phyloP scores from a whole-genome alignment of 2,113 vertebrate genomes.

The Campylomormyrus tamandua region DNA sequence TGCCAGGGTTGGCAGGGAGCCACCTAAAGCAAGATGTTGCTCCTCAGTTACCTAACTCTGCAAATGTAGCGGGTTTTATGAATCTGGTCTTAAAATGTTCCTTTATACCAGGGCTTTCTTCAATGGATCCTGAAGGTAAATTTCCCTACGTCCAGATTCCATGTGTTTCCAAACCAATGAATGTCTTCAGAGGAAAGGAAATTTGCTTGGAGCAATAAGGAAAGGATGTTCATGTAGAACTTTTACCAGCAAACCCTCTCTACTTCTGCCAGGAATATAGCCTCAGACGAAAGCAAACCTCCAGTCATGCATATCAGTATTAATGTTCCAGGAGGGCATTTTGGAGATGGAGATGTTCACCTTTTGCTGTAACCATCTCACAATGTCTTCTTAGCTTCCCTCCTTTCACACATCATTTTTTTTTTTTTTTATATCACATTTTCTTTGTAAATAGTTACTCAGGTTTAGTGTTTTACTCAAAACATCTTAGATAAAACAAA shows the following conservation, averaged over 20 bases:
- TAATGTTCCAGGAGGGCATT: not conserved
- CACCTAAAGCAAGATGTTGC: slow-evolving; percentile 51
- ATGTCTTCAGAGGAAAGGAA: not conserved
- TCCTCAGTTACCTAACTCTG: slow-evolving; percentile 45
- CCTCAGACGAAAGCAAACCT: not conserved
- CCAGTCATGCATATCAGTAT: not conserved
- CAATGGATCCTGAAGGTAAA: not conserved
- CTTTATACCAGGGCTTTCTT: not conserved
- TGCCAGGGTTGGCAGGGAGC: slow-evolving; percentile 50
- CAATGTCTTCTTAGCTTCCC: not conserved
- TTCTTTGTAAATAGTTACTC: not conserved
- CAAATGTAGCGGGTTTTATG: slow-evolving; percentile 38
- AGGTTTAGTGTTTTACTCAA: not conserved
- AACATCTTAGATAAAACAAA: not conserved
- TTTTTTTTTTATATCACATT: not conserved
- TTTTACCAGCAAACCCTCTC: not conserved
- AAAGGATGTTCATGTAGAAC: not conserved
- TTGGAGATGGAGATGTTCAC: not conserved
- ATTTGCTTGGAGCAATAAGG: not conserved
- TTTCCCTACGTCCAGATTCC: not conserved
- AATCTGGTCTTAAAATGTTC: slow-evolving; percentile 30
- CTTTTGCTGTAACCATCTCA: not conserved
- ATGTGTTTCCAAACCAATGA: not conserved
- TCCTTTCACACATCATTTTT: not conserved
- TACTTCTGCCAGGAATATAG: not conserved